Percentiles rank a stretch among this genome's conserved stretches.
Conservation (phyloP, 1,140 invertebrate genomes). For the Drosophila teissieri region DNA sequence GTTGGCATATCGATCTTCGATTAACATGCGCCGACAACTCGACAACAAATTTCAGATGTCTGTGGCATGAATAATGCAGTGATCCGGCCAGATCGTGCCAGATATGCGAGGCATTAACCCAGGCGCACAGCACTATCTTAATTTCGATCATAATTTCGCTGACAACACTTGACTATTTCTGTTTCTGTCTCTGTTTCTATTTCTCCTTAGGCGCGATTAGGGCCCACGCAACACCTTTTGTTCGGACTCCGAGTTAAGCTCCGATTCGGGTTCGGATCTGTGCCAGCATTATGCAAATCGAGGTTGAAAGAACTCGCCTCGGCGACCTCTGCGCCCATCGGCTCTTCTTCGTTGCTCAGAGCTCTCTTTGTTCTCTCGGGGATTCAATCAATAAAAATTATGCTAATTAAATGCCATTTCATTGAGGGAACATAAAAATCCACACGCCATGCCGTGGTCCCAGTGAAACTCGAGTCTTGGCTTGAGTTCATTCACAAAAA, state of each 20-base stretch:
- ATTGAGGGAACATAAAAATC: constrained; percentile 82
- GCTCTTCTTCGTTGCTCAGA: neutral
- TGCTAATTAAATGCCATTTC: constrained; percentile 82
- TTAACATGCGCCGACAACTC: constrained; percentile 58
- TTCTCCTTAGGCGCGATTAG: constrained; percentile 55
- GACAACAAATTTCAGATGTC: constrained; percentile 43
- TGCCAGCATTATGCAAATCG: constrained; percentile 75
- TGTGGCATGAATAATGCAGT: constrained; percentile 72
- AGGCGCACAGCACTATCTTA: constrained; percentile 59
- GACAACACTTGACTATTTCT: constrained; percentile 63
- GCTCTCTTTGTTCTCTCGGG: constrained; percentile 41
- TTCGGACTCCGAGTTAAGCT: constrained; percentile 21
- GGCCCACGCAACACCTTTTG: constrained; percentile 66
- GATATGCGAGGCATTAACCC: constrained; percentile 39
- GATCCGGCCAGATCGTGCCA: constrained; percentile 55
- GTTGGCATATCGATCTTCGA: constrained; percentile 48
- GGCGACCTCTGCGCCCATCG: constrained; percentile 33
- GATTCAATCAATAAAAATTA: constrained; percentile 80
- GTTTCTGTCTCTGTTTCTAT: constrained; percentile 1
- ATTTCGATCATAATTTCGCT: constrained; percentile 81
- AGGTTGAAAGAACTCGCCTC: constrained; percentile 77
- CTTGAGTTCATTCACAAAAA: constrained; percentile 81
- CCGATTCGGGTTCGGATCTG: constrained; percentile 41
- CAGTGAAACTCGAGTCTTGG: constrained; percentile 57
- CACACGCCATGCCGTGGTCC: constrained; percentile 70